A percentile compares a stretch with the other conserved stretches of the same genome.
Evolutionary conservation across 2,888 invertebrate species (phyloP).

Genomic region (Orgyia antiqua): DNA sequence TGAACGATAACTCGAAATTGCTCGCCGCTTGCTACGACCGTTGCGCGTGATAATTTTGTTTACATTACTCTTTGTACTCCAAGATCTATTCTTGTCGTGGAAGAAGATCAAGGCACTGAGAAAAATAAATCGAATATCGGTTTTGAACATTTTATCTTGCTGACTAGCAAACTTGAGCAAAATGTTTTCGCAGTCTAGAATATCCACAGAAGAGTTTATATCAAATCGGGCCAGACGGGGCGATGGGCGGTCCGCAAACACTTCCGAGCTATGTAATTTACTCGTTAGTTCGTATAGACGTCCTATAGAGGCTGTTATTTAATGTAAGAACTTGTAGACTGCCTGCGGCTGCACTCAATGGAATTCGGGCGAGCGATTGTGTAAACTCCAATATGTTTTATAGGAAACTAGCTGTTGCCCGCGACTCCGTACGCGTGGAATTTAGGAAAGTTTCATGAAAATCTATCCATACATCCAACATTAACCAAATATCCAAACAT

Average conservation of each 20-base stretch:
- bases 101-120: too few relatives aligned
- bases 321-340: slow-evolving; percentile 42
- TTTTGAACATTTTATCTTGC: slow-evolving; percentile 14
- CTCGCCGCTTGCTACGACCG: slow-evolving; percentile 5
- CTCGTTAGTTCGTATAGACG: slow-evolving; percentile 53
- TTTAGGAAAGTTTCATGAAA: too few relatives aligned
- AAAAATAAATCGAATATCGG: slow-evolving; percentile 1
- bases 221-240: slow-evolving; percentile 38
- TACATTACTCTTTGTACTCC: too few relatives aligned
- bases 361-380: slow-evolving; percentile 41
- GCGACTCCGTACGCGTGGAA: too few relatives aligned
- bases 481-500: too few relatives aligned
- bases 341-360: slow-evolving; percentile 38
- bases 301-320: slow-evolving; percentile 45
- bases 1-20: neutral
- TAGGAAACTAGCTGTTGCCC: too few relatives aligned
- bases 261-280: slow-evolving; percentile 58
- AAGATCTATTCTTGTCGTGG: too few relatives aligned
- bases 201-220: too few relatives aligned
- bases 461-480: too few relatives aligned
- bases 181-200: slow-evolving; percentile 30
- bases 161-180: slow-evolving; percentile 24
- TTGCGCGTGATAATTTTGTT: neutral
- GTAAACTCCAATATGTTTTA: slow-evolving; percentile 23
- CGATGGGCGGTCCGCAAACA: slow-evolving; percentile 57